Conservation (phyloP, 2,797 vertebrate genomes). For the Adrianichthys oophorus region DNA sequence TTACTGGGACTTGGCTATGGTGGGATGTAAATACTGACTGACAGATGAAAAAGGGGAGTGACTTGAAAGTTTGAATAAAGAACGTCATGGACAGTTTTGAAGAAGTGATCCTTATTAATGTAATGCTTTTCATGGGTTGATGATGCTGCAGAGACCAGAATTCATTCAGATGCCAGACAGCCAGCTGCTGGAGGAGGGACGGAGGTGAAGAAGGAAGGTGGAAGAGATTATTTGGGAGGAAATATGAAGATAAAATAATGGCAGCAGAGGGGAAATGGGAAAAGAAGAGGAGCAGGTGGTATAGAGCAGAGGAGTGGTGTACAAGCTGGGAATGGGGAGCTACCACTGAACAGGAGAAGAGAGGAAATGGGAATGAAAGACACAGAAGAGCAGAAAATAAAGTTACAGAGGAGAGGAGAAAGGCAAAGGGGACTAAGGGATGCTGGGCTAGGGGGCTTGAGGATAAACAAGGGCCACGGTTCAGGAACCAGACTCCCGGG, state of each 20-base stretch:
- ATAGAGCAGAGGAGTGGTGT: conserved; percentile 34
- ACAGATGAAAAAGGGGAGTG: conserved; percentile 67
- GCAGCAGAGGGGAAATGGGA: conserved; percentile 30
- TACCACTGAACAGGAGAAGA: conserved; percentile 11
- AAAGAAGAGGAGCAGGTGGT: conserved; percentile 44
- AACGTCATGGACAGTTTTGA: conserved; percentile 75
- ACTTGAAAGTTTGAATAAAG: conserved; percentile 81
- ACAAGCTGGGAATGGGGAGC: background rate
- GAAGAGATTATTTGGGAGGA: conserved; percentile 58
- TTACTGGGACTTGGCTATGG: conserved; percentile 80
- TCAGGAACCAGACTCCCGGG: conserved; percentile 93
- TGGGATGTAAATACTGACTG: conserved; percentile 78
- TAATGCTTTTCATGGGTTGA: conserved; percentile 66
- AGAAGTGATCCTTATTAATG: conserved; percentile 3
- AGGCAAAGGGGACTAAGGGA: conserved; percentile 45
- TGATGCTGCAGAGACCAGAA: too few relatives aligned
- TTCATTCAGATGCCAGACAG: conserved; percentile 88
- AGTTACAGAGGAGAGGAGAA: conserved; percentile 14
- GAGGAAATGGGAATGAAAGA: conserved; percentile 13
- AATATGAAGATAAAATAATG: conserved; percentile 11
- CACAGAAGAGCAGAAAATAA: conserved; percentile 3
- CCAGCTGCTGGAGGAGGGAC: conserved; percentile 88
- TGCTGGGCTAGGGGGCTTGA: conserved; percentile 69
- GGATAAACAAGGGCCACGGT: conserved; percentile 88
- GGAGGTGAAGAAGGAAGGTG: conserved; percentile 72